Percentiles rank a stretch among this genome's conserved stretches.
phyloP scores from a whole-genome alignment of 2,797 vertebrate genomes.

The Takifugu rubripes region DNA sequence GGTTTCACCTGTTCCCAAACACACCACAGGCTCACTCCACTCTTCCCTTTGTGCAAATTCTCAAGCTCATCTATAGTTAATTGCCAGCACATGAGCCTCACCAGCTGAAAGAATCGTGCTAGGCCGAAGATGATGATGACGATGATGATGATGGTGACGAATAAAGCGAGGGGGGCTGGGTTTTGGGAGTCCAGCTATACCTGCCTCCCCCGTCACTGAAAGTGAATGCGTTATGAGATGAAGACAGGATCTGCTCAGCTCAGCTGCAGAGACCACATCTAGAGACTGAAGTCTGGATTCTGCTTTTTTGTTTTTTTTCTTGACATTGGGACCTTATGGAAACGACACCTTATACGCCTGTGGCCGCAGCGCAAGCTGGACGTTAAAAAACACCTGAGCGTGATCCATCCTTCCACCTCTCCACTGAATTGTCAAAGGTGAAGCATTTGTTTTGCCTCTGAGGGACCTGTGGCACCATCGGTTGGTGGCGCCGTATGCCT shows the following conservation, averaged over 20 bases:
- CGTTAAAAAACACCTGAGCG: constrained; percentile 33
- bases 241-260: constrained; percentile 46
- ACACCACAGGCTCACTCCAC: constrained; percentile 38
- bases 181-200: constrained; percentile 61
- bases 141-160: constrained; percentile 25
- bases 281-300: constrained; percentile 39
- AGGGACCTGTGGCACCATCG: constrained; percentile 42
- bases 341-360: constrained; percentile 17
- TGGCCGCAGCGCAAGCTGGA: constrained; percentile 17
- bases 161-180: constrained; percentile 49
- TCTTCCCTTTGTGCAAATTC: constrained; percentile 52
- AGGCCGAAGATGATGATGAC: constrained; percentile 41
- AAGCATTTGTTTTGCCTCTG: constrained; percentile 41
- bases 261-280: constrained; percentile 41
- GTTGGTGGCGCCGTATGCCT: constrained; percentile 48
- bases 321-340: constrained; percentile 31
- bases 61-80: constrained; percentile 82
- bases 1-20: constrained; percentile 60
- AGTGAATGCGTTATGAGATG: constrained; percentile 56
- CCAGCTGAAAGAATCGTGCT: constrained; percentile 57
- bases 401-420: constrained; percentile 12
- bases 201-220: constrained; percentile 71
- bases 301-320: neutral
- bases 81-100: constrained; percentile 73
- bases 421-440: constrained; percentile 27